Conservation (phyloP, 2,888 invertebrate species). For the Tachystola acroxantha region DNA sequence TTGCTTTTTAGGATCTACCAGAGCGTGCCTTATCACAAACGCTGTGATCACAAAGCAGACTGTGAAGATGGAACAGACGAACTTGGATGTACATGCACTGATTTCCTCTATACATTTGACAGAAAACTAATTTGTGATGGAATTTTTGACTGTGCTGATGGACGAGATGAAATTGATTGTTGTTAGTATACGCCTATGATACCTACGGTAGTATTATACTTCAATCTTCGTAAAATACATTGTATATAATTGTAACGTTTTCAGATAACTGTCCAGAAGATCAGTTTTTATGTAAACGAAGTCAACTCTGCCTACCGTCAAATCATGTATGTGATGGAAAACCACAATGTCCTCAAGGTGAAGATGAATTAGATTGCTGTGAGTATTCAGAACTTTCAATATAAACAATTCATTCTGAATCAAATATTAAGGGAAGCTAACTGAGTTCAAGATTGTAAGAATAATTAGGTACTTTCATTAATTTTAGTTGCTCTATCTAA, state of each 20-base stretch:
- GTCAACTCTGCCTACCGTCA: slow-evolving; percentile 80
- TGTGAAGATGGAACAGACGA: slow-evolving; percentile 93
- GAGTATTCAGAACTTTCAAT: slow-evolving; percentile 62
- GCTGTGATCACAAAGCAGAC: slow-evolving; percentile 84
- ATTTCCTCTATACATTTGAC: slow-evolving; percentile 75
- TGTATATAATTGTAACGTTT: not conserved
- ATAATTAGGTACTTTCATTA: too few species aligned
- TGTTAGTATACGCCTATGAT: slow-evolving; percentile 76
- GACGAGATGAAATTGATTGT: slow-evolving; percentile 86
- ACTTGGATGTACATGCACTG: slow-evolving; percentile 83
- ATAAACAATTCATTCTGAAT: too few species aligned
- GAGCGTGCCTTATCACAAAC: slow-evolving; percentile 74
- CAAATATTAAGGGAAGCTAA: too few species aligned
- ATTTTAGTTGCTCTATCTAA: slow-evolving; percentile 82
- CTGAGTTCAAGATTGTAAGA: too few species aligned
- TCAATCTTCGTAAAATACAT: too few species aligned
- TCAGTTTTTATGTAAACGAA: slow-evolving; percentile 81
- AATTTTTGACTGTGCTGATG: slow-evolving; percentile 83
- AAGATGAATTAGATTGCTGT: slow-evolving; percentile 91
- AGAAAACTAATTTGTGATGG: slow-evolving; percentile 85
- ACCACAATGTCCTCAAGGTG: slow-evolving; percentile 81
- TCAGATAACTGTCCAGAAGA: slow-evolving; percentile 76
- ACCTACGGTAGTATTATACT: too few species aligned
- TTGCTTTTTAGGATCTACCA: slow-evolving; percentile 79
- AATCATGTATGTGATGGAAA: slow-evolving; percentile 81